phyloP scores from a whole-genome alignment of 2,888 invertebrate species.

The Andrena trimmerana region DNA sequence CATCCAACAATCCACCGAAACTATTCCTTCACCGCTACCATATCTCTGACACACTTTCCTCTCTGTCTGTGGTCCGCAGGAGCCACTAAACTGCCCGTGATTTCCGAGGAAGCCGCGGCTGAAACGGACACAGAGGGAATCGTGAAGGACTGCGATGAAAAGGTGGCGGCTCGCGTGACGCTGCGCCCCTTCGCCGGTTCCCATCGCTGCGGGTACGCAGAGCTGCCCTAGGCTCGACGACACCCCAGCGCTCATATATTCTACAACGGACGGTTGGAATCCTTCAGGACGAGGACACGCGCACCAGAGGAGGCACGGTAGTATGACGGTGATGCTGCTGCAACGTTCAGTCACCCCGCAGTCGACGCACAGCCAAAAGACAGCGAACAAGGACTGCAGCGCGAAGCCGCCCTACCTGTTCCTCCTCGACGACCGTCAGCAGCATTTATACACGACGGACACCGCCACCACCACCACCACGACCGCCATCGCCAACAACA shows the following conservation, averaged over 20 bases:
- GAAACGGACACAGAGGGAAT: background rate
- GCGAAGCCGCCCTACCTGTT: constrained; percentile 80
- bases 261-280: constrained; percentile 50
- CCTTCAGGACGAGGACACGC: constrained; percentile 72
- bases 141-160: constrained; percentile 45
- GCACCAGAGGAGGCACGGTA: constrained; percentile 78
- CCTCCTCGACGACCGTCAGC: constrained; percentile 77
- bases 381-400: constrained; percentile 80
- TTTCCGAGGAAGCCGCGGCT: background rate
- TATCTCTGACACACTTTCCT: too few species aligned
- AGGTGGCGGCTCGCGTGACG: constrained; percentile 71
- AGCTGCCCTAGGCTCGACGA: background rate
- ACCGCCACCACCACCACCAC: constrained; percentile 62
- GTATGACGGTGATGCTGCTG: constrained; percentile 85
- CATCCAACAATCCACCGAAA: too few species aligned
- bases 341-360: constrained; percentile 85
- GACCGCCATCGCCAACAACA: constrained; percentile 54
- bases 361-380: constrained; percentile 83
- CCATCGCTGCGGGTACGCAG: constrained; percentile 18
- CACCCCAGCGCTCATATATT: constrained; percentile 20
- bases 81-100: background rate
- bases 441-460: constrained; percentile 68
- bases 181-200: constrained; percentile 45
- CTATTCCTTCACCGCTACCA: too few species aligned
- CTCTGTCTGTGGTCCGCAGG: too few species aligned